Conservation (phyloP, 92 coral and sea anemone genomes). For the Paramuricea clavata region DNA sequence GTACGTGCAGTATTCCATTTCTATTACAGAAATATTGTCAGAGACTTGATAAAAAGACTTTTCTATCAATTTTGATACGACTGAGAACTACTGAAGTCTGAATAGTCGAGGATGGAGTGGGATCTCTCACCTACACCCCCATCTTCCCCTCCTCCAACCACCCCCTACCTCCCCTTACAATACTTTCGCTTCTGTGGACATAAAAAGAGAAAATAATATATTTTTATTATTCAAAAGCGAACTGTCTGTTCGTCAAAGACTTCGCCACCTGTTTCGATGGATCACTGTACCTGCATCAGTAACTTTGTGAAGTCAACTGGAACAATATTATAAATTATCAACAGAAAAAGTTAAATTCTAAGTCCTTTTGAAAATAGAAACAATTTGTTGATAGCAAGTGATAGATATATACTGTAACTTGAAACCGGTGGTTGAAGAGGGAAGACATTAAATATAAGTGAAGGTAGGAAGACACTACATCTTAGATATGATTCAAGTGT, state of each 20-base stretch:
- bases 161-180: no score
- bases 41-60: no score
- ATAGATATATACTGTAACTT: not conserved
- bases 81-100: no score
- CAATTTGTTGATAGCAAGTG: not conserved
- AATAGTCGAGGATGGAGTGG: no score
- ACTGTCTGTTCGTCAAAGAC: not conserved
- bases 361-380: not conserved
- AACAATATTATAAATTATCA: not conserved
- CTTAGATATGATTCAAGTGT: no score
- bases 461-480: not conserved
- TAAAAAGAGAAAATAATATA: no score
- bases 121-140: no score
- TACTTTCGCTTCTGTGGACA: no score
- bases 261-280: conserved; percentile 9
- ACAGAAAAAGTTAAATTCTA: not conserved
- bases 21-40: no score
- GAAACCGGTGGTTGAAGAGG: not conserved
- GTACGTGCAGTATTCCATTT: no score
- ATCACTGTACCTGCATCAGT: not conserved
- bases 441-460: not conserved
- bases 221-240: not conserved
- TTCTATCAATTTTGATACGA: no score
- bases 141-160: no score
- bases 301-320: conserved; percentile 22